Percentiles rank a stretch among this genome's conserved stretches.
Evolutionary conservation across 2,888 invertebrate genomes (phyloP).

Genomic region (Oasisia sp.): DNA sequence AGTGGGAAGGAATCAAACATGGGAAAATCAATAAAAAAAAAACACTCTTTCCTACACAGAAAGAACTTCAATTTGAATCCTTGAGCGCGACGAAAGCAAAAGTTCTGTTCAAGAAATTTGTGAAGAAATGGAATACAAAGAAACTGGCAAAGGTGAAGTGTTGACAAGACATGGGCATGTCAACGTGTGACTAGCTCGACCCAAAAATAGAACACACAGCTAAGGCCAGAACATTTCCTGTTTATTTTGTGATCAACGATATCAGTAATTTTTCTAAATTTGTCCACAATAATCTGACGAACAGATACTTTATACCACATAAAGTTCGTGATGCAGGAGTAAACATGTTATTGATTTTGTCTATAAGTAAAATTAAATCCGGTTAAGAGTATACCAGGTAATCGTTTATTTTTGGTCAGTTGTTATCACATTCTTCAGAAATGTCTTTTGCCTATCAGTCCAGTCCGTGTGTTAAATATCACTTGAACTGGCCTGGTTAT

Average conservation of each 20-base stretch:
- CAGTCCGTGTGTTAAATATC: neutral
- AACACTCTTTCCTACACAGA: neutral
- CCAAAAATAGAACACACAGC: neutral
- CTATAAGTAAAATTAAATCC: neutral
- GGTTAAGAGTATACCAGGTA: neutral
- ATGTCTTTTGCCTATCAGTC: neutral
- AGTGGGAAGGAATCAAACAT: neutral
- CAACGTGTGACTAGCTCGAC: neutral
- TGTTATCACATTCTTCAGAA: neutral
- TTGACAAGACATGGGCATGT: neutral
- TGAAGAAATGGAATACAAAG: neutral
- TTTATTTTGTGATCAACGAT: neutral
- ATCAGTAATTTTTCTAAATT: neutral
- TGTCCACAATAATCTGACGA: neutral
- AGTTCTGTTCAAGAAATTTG: neutral
- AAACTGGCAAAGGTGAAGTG: neutral
- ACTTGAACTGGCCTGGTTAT: neutral
- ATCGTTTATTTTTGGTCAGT: neutral
- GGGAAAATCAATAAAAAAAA: no score
- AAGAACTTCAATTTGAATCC: constrained; percentile 1
- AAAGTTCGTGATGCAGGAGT: neutral
- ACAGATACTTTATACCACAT: neutral
- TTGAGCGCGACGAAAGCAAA: neutral
- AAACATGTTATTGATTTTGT: neutral
- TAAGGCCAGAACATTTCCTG: neutral